phyloP scores from a whole-genome alignment of 2,797 vertebrate genomes.

The Lemur catta region DNA sequence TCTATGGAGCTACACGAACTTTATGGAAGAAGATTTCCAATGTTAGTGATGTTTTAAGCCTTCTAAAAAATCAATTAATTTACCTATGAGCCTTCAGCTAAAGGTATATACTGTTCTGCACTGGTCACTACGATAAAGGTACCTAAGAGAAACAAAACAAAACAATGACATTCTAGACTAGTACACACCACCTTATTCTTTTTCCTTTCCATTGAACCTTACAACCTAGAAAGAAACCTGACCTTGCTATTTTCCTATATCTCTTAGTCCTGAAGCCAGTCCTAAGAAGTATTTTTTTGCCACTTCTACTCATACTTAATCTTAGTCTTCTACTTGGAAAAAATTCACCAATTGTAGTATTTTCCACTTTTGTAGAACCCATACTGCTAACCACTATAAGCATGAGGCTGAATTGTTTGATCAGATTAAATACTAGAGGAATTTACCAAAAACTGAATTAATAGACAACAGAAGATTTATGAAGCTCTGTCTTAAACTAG shows the following conservation, averaged over 20 bases:
- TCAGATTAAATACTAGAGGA: not conserved
- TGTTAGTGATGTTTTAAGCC: not conserved
- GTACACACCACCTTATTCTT: not conserved
- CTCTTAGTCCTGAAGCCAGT: not conserved
- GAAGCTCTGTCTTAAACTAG: not conserved
- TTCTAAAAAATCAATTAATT: not conserved
- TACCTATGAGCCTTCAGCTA: not conserved
- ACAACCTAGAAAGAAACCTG: not conserved
- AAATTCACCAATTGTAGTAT: not conserved
- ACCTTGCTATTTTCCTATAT: not conserved
- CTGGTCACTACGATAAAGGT: not conserved
- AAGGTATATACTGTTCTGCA: not conserved
- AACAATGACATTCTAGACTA: not conserved
- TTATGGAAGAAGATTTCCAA: not conserved
- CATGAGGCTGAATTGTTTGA: not conserved
- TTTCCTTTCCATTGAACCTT: not conserved
- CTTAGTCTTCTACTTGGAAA: not conserved
- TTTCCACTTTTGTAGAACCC: not conserved
- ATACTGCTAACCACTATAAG: not conserved
- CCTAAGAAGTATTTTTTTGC: not conserved
- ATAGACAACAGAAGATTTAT: not conserved
- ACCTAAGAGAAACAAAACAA: not conserved
- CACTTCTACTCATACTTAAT: not conserved
- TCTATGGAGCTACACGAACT: not conserved
- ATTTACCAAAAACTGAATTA: not conserved